Evolutionary conservation across 1,140 invertebrate species (phyloP).

Genomic region (Goniozus legneri): DNA sequence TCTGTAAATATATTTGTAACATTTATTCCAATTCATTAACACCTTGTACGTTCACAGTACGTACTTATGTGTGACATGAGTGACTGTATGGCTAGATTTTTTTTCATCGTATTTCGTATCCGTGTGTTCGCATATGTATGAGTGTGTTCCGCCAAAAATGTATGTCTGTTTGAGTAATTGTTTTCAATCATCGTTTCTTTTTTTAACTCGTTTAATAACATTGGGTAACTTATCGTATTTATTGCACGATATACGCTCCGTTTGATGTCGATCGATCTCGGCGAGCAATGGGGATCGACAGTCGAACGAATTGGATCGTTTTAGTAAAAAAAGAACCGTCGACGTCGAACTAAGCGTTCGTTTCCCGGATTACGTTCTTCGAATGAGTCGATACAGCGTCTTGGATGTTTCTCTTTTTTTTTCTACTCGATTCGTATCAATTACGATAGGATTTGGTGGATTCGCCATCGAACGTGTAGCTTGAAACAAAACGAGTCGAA

Average conservation of each 20-base stretch:
- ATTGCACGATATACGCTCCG: slow-evolving; percentile 28
- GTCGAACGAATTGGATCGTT: slow-evolving; percentile 9
- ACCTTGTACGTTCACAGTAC: slow-evolving; percentile 28
- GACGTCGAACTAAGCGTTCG: slow-evolving; percentile 19
- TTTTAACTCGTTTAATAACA: slow-evolving; percentile 31
- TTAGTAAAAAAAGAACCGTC: slow-evolving; percentile 12
- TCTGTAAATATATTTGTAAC: slow-evolving; percentile 44
- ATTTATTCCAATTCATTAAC: slow-evolving; percentile 48
- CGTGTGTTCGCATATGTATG: slow-evolving; percentile 21
- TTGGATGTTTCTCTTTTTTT: background rate
- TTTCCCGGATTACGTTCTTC: slow-evolving; percentile 5
- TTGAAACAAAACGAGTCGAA: background rate
- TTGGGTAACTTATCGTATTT: slow-evolving; percentile 29
- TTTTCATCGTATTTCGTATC: slow-evolving; percentile 16
- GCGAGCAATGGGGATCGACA: slow-evolving; percentile 8
- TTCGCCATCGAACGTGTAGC: too few relatives aligned
- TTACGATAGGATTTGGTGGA: background rate
- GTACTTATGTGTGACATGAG: slow-evolving; percentile 4
- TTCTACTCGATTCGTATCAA: background rate
- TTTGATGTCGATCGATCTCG: slow-evolving; percentile 18
- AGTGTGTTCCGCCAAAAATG: too few relatives aligned
- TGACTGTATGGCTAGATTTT: slow-evolving; percentile 6
- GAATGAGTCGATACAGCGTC: background rate
- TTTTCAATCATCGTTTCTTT: slow-evolving; percentile 18
- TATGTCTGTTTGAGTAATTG: slow-evolving; percentile 22